Evolutionary conservation across 2,888 invertebrate genomes (phyloP).

Genomic region (Macrophya alboannulata): DNA sequence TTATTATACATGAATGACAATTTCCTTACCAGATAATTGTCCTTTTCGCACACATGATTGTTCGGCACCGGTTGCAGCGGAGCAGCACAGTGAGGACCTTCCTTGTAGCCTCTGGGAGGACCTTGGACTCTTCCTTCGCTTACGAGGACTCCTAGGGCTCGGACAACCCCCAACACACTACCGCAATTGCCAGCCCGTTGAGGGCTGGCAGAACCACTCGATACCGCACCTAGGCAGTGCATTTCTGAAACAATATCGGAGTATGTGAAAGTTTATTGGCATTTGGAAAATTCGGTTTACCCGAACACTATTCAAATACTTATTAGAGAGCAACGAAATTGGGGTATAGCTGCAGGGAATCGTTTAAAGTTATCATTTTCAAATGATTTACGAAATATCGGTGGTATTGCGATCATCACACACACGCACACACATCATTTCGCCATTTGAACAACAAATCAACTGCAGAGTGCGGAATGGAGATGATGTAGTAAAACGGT

Average conservation of each 20-base stretch:
- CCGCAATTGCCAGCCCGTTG: slow-evolving; percentile 73
- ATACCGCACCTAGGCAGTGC: slow-evolving; percentile 78
- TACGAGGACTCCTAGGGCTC: slow-evolving; percentile 79
- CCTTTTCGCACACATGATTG: slow-evolving; percentile 81
- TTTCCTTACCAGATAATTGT: slow-evolving; percentile 81
- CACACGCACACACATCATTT: too few relatives aligned
- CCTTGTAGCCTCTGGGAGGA: slow-evolving; percentile 83
- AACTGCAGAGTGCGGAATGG: too few relatives aligned
- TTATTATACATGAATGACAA: background rate
- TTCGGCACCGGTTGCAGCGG: slow-evolving; percentile 77
- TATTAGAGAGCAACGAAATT: too few relatives aligned
- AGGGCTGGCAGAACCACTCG: slow-evolving; percentile 70
- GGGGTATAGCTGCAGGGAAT: background rate
- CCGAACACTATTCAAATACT: too few relatives aligned
- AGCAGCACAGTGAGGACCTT: slow-evolving; percentile 86
- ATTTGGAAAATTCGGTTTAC: background rate
- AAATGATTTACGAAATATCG: too few relatives aligned
- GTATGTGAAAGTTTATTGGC: background rate
- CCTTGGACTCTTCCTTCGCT: slow-evolving; percentile 79
- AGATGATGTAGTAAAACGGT: background rate
- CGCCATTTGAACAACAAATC: too few relatives aligned
- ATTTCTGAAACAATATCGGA: slow-evolving; percentile 71
- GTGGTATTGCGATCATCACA: too few relatives aligned
- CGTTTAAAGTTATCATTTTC: background rate
- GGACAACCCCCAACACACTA: slow-evolving; percentile 75